Evolutionary conservation across 2,113 vertebrate species (phyloP), one percentile per base, ranked within the genome.

Genomic region (Urocitellus parryii): DNA sequence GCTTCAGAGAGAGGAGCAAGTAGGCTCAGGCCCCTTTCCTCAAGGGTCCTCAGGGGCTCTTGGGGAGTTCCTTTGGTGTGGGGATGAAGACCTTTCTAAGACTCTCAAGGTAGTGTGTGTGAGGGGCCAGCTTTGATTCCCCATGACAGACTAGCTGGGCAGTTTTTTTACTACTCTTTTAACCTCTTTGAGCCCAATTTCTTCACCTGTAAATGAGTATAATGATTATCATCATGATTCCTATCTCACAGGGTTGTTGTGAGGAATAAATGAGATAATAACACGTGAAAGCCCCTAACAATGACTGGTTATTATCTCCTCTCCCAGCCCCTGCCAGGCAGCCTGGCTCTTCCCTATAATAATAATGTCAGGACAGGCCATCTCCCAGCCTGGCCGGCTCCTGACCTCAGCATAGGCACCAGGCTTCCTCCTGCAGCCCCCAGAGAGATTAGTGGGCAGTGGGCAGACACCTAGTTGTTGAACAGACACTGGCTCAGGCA

Each of bases 301-400:
- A 61, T 68, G 65, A 93, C 85, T 37, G 10, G 90, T 86, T 84
- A 94, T 96, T 88, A 98, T 95, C 86, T 76, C 63, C 37, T 65
- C 34, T 67, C 73, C 17, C 2, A 25, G 24, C 27, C 67, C 65
- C 90, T 72, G 37, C 74, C 78, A 53, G 87, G 91, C 92, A 37
- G 58, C 74, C 63, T 1, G 39, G 94, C 80, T 78, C 94, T 84
- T 84, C 92, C 93, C 87, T 94, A 72, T 10, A 34, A 29, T 95
- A 95, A 96, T 97, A 94, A 95, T 72, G 74, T 80, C 58, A 93
- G 88, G 87, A 68, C 90, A 65, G 97, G 39, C 80, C 8, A 56
- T 72, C 90, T 85, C 90, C 68, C 4, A 58, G 79, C 68, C 51
- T 56, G 76, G 79, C 65, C 0, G 12, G 93, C 85, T 51, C 84